phyloP scores from a whole-genome alignment of 2,113 vertebrate species.

The Lota lota region DNA sequence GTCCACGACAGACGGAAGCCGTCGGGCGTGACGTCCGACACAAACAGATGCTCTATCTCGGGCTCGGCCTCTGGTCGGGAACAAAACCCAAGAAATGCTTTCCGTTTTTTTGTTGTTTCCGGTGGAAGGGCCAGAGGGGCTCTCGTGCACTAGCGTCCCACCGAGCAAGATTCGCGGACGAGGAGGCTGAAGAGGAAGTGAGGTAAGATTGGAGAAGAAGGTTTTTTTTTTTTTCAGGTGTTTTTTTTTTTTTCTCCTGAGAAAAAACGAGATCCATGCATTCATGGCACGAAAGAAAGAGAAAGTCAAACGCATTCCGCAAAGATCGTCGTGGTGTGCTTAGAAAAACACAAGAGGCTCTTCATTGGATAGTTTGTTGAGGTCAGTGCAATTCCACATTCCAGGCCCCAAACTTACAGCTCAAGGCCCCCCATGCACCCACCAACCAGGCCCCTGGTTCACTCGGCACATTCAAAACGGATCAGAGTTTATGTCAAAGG shows the following conservation, averaged over 20 bases:
- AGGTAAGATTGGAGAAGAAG: too few relatives aligned
- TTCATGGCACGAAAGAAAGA: background rate
- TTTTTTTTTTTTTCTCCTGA: background rate
- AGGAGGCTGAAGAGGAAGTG: too few relatives aligned
- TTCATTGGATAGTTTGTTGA: constrained; percentile 21
- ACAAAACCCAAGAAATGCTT: constrained; percentile 40
- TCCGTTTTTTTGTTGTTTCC: background rate
- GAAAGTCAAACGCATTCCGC: background rate
- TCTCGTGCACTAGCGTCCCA: background rate
- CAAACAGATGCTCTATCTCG: constrained; percentile 91
- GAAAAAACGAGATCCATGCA: constrained; percentile 43
- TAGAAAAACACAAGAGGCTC: background rate
- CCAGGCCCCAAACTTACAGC: background rate
- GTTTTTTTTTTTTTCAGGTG: too few relatives aligned
- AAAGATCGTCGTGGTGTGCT: background rate
- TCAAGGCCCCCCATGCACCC: background rate
- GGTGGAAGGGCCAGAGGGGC: constrained; percentile 9
- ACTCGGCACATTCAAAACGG: constrained; percentile 46
- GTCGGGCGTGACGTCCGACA: constrained; percentile 84
- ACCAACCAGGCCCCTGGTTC: constrained; percentile 21
- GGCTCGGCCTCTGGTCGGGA: constrained; percentile 87
- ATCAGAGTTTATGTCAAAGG: constrained; percentile 37
- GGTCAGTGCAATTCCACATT: constrained; percentile 27
- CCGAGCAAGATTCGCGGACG: background rate
- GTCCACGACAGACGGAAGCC: constrained; percentile 92